A percentile compares a stretch with the other conserved stretches of the same genome.
Conservation (phyloP, 2,113 vertebrate species). For the Falcunculus frontatus region DNA sequence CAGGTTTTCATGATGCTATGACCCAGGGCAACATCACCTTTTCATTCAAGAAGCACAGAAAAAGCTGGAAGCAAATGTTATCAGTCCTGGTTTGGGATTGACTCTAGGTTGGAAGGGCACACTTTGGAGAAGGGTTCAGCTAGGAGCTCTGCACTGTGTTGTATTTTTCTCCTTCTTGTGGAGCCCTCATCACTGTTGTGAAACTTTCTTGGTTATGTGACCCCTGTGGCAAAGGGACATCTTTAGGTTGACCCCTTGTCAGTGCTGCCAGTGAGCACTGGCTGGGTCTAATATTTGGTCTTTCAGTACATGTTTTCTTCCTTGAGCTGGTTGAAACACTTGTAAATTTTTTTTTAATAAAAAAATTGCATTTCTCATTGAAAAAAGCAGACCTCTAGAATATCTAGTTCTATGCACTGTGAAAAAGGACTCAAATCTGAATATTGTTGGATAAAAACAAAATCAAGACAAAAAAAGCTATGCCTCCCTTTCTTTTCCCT, state of each 20-base stretch:
- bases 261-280: background rate
- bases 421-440: background rate
- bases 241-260: background rate
- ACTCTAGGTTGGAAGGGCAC: background rate
- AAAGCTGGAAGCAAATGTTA: background rate
- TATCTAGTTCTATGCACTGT: background rate
- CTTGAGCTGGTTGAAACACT: background rate
- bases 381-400: background rate
- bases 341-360: background rate
- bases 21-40: background rate
- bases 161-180: background rate
- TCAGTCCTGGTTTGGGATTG: background rate
- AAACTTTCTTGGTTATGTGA: background rate
- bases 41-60: background rate
- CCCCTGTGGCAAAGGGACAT: background rate
- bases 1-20: background rate
- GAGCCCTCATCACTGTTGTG: accelerated
- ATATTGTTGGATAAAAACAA: background rate
- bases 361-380: background rate
- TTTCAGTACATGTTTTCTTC: background rate
- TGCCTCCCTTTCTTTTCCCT: background rate
- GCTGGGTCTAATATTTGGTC: background rate
- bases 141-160: background rate
- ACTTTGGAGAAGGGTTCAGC: background rate
- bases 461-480: background rate